Evolutionary conservation across 2,888 invertebrate species (phyloP).

Genomic region (Urechis unicinctus): DNA sequence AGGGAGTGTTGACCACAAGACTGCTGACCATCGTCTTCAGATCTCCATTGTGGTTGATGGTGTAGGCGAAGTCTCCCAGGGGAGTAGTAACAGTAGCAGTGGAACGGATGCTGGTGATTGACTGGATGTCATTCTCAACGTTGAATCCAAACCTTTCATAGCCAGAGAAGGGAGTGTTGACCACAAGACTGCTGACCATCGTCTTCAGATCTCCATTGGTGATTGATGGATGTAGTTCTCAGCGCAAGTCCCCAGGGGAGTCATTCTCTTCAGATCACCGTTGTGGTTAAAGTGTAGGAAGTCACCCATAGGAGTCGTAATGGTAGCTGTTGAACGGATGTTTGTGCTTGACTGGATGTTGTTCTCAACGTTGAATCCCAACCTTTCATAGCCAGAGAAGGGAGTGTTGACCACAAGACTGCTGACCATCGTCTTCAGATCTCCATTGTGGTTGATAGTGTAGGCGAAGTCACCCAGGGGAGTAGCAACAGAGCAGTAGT

Average conservation of each 20-base stretch:
- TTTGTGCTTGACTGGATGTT: not conserved
- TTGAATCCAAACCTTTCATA: conserved; percentile 10
- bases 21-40: too few relatives aligned
- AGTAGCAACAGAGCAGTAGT: too few relatives aligned
- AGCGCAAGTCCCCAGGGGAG: too few relatives aligned
- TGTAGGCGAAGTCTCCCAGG: too few relatives aligned
- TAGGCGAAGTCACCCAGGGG: not conserved
- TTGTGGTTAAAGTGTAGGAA: not conserved
- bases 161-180: conserved; percentile 23
- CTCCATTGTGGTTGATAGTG: conserved; percentile 1
- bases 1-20: too few relatives aligned
- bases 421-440: not conserved
- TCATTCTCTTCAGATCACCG: too few relatives aligned
- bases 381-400: conserved; percentile 3
- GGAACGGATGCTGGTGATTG: too few relatives aligned
- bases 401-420: not conserved
- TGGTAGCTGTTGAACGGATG: not conserved
- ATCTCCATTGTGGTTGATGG: too few relatives aligned
- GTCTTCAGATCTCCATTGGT: not conserved
- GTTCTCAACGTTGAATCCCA: not conserved
- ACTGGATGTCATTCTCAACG: too few relatives aligned
- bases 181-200: conserved; percentile 16
- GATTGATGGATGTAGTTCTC: not conserved
- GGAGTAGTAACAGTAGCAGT: too few relatives aligned
- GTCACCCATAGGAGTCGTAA: not conserved